Percentiles rank a stretch among this genome's conserved stretches.
Evolutionary conservation across 2,797 vertebrate species (phyloP).

Genomic region (Acipenser transmontanus): DNA sequence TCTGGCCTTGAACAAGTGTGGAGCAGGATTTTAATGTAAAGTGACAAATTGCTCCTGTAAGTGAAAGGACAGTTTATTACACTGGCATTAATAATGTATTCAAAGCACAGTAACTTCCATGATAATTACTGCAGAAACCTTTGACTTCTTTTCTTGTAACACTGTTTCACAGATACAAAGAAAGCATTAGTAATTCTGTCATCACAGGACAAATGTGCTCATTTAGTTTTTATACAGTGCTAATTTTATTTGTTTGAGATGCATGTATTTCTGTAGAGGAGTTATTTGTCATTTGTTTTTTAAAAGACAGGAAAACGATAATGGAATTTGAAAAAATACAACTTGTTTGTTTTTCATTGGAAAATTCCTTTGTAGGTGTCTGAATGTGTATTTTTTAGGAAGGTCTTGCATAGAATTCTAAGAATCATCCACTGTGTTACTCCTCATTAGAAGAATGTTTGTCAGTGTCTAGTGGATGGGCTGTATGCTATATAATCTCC

Average conservation of each 20-base stretch:
- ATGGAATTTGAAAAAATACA: too few species aligned
- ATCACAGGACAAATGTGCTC: slow-evolving; percentile 45
- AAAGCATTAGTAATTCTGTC: slow-evolving; percentile 41
- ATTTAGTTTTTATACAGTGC: slow-evolving; percentile 59
- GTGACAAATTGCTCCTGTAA: slow-evolving; percentile 32
- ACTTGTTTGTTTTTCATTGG: too few species aligned
- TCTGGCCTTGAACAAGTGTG: slow-evolving; percentile 22
- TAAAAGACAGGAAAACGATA: slow-evolving; percentile 44
- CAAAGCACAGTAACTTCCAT: slow-evolving; percentile 19
- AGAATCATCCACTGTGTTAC: too few species aligned
- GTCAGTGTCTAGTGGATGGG: too few species aligned
- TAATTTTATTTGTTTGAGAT: slow-evolving; percentile 60
- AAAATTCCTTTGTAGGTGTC: too few species aligned
- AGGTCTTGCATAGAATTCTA: too few species aligned
- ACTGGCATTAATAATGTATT: slow-evolving; percentile 22
- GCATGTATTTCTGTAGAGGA: slow-evolving; percentile 50
- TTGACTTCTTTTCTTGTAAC: slow-evolving; percentile 21
- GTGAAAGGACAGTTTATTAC: slow-evolving; percentile 25
- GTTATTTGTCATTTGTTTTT: slow-evolving; percentile 63
- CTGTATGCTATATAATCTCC: too few species aligned
- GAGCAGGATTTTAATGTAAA: slow-evolving; percentile 28
- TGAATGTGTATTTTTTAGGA: too few species aligned
- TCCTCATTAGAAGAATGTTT: too few species aligned
- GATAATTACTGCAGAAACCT: slow-evolving; percentile 26
- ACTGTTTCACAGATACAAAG: slow-evolving; percentile 14